These are phyloP conservation scores for Meta bourneti DNA, from an alignment of 2,888 invertebrate genomes.

Conservation along the genomic window DNA sequence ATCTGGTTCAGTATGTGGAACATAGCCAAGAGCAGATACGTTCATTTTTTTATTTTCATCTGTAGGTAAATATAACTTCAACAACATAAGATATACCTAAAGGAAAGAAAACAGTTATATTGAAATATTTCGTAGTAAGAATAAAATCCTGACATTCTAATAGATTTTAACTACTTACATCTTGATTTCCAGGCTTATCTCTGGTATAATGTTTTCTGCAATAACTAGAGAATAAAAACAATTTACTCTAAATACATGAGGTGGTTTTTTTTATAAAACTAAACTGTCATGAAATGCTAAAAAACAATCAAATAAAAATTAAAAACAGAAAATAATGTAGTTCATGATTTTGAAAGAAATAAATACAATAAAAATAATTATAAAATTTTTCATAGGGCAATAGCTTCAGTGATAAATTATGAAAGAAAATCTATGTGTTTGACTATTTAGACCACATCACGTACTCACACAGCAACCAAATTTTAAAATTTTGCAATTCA, in stretches of 20 bases:
- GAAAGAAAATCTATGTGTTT: no score
- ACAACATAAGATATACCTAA: slow-evolving; percentile 68
- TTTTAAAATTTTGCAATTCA: no score
- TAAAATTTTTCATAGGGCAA: not conserved
- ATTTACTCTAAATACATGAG: not conserved
- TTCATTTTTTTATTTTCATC: slow-evolving; percentile 62
- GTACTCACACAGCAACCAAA: no score
- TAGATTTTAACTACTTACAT: slow-evolving; percentile 65
- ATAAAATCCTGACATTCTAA: not conserved
- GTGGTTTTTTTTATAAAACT: not conserved
- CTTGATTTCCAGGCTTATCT: slow-evolving; percentile 74
- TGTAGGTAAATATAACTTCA: slow-evolving; percentile 62
- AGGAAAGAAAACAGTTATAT: slow-evolving; percentile 5
- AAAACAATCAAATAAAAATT: not conserved
- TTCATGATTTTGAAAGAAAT: not conserved
- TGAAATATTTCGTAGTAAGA: not conserved
- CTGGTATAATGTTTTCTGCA: slow-evolving; percentile 75
- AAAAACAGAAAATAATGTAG: no score
- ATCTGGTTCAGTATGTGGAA: slow-evolving; percentile 51
- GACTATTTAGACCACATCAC: no score
- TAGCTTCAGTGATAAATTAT: no score
- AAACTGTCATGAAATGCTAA: not conserved
- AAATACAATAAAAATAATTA: not conserved
- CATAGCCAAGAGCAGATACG: slow-evolving; percentile 51
- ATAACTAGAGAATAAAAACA: slow-evolving; percentile 68